A percentile compares a stretch with the other conserved stretches of the same genome.
Conservation (phyloP, 2,113 vertebrate genomes). For the Atherinomorus stipes region DNA sequence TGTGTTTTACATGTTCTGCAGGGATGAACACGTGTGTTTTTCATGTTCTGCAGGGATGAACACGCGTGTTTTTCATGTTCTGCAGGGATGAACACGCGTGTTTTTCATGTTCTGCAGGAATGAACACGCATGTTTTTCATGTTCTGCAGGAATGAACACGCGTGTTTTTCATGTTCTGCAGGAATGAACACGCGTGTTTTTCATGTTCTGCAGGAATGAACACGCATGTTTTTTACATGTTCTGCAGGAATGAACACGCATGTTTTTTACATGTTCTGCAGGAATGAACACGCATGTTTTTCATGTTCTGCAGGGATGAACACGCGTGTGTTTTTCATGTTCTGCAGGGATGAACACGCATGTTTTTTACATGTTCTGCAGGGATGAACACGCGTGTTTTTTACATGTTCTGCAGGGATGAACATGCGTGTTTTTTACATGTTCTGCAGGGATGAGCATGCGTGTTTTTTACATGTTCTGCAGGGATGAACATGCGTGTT, state of each 20-base stretch:
- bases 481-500: slow-evolving; percentile 86
- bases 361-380: no score
- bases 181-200: background rate
- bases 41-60: no score
- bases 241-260: no score
- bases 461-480: background rate
- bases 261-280: slow-evolving; percentile 1
- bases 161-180: no score
- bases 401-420: slow-evolving; percentile 78
- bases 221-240: no score
- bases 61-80: background rate
- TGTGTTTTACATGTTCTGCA: slow-evolving; percentile 3
- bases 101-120: no score
- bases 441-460: no score
- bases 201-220: slow-evolving; percentile 80
- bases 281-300: slow-evolving; percentile 87
- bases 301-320: no score
- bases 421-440: no score
- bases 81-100: slow-evolving; percentile 85
- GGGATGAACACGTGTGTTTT: slow-evolving; percentile 88
- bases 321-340: background rate
- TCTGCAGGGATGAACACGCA: slow-evolving; percentile 83
- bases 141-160: slow-evolving; percentile 82
- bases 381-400: background rate
- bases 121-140: background rate